These are phyloP conservation scores for Lacanobia wlatinum DNA, from an alignment of 2,888 invertebrate genomes.

Conservation along the genomic window DNA sequence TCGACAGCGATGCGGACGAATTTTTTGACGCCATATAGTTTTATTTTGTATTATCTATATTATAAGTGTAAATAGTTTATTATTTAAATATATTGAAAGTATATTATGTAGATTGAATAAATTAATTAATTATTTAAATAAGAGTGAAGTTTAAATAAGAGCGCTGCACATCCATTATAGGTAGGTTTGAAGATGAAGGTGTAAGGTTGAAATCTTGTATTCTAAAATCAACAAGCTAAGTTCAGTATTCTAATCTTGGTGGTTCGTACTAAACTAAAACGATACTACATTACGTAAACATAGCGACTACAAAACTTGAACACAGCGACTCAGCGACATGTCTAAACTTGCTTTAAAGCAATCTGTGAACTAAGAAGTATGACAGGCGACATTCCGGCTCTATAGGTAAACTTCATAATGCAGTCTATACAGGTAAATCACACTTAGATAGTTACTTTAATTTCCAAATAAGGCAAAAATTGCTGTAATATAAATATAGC, in stretches of 20 bases:
- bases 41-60: too few relatives aligned
- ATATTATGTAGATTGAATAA: too few relatives aligned
- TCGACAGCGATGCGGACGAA: too few relatives aligned
- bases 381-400: not conserved
- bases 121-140: too few relatives aligned
- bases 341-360: constrained; percentile 41
- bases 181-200: not conserved
- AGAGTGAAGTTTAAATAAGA: too few relatives aligned
- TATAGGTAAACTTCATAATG: constrained; percentile 1
- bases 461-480: not conserved
- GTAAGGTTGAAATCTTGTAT: not conserved
- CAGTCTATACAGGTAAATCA: not conserved
- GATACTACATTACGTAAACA: constrained; percentile 34
- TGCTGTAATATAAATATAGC: too few relatives aligned
- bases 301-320: constrained; percentile 20
- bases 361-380: constrained; percentile 28
- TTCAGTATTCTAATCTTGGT: not conserved
- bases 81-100: too few relatives aligned
- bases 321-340: not conserved
- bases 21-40: too few relatives aligned
- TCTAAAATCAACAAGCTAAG: constrained; percentile 1
- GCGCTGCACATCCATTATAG: too few relatives aligned
- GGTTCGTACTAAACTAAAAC: constrained; percentile 11
- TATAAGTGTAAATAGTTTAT: too few relatives aligned
- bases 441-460: not conserved